phyloP scores from a whole-genome alignment of 2,797 vertebrate species.

The Pseudocheirus occidentalis region DNA sequence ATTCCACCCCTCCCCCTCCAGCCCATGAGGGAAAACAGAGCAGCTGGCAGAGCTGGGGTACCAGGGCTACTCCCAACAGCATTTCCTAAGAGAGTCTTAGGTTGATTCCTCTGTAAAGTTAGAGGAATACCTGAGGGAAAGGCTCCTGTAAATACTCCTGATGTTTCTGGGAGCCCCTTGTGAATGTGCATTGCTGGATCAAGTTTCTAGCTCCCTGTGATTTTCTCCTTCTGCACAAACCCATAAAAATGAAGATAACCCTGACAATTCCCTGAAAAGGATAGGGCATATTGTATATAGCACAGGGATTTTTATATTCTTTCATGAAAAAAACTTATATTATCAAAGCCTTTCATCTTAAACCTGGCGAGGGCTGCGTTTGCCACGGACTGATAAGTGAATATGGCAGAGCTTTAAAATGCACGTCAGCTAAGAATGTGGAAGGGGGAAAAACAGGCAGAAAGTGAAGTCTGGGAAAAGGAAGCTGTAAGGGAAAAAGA shows the following conservation, averaged over 20 bases:
- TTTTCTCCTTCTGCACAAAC: background rate
- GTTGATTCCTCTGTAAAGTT: background rate
- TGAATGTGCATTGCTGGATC: background rate
- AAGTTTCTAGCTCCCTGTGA: background rate
- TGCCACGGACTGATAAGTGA: slow-evolving; percentile 75
- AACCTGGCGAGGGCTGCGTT: slow-evolving; percentile 61
- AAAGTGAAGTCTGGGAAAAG: slow-evolving; percentile 77
- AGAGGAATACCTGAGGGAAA: background rate
- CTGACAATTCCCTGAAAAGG: slow-evolving; percentile 61
- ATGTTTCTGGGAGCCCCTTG: background rate
- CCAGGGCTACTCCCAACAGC: background rate
- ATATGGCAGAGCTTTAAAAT: slow-evolving; percentile 79
- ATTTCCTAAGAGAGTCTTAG: background rate
- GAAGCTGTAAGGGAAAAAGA: slow-evolving; percentile 68
- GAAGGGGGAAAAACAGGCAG: slow-evolving; percentile 56
- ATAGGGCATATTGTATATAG: slow-evolving; percentile 66
- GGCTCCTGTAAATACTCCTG: background rate
- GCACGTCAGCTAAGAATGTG: slow-evolving; percentile 76
- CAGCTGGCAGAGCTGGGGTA: background rate
- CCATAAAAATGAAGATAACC: slow-evolving; percentile 41
- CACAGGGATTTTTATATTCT: slow-evolving; percentile 56
- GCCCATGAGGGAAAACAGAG: background rate
- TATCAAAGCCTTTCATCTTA: slow-evolving; percentile 73
- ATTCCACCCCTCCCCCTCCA: no score
- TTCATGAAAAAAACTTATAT: slow-evolving; percentile 41